Evolutionary conservation across 2,113 vertebrate species (phyloP).

Genomic region (Poecile atricapillus): DNA sequence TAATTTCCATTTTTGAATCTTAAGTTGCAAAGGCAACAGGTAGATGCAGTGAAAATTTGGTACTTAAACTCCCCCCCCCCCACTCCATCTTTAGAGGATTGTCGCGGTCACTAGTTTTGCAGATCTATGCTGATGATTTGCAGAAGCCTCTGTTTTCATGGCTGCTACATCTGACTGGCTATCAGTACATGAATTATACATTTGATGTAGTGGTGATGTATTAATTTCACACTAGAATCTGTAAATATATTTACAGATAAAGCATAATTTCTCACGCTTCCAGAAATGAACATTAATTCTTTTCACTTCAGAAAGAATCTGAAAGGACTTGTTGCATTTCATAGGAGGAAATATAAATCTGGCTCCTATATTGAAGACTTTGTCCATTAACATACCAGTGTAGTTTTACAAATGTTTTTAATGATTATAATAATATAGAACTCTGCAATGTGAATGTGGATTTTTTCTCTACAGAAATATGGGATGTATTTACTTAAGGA

Average conservation of each 20-base stretch:
- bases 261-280: slow-evolving; percentile 10
- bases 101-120: neutral
- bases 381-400: neutral
- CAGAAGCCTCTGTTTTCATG: neutral
- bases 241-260: slow-evolving; percentile 22
- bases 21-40: neutral
- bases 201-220: slow-evolving; percentile 5
- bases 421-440: neutral
- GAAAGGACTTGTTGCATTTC: slow-evolving; percentile 8
- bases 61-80: too few species aligned
- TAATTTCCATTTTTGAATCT: neutral
- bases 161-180: neutral
- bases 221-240: slow-evolving; percentile 52
- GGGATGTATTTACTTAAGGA: neutral
- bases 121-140: neutral
- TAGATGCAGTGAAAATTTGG: neutral
- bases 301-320: slow-evolving; percentile 1
- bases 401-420: neutral
- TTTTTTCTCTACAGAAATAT: neutral
- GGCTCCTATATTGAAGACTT: neutral
- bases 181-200: slow-evolving; percentile 28
- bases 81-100: neutral
- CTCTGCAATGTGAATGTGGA: neutral
- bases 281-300: slow-evolving; percentile 12
- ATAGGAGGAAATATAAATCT: neutral